phyloP scores from a whole-genome alignment of 2,797 vertebrate species.

The Jordanella pulchra region DNA sequence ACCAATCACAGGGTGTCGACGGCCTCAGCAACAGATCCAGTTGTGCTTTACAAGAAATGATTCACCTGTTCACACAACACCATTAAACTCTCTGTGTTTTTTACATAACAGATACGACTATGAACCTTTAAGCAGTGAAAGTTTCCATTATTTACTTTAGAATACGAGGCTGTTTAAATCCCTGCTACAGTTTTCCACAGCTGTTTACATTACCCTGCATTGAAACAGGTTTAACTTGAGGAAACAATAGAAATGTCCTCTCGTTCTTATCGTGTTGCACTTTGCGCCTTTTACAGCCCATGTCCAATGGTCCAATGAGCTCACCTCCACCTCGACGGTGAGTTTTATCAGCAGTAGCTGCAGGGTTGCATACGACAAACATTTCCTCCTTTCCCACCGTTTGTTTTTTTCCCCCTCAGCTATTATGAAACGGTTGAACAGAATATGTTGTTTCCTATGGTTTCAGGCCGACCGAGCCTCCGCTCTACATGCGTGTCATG shows the following conservation, averaged over 20 bases:
- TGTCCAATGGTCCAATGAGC: conserved; percentile 36
- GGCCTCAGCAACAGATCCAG: background rate
- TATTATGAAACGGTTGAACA: background rate
- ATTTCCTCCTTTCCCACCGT: background rate
- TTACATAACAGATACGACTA: background rate
- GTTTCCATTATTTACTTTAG: background rate
- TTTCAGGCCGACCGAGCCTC: conserved; percentile 47
- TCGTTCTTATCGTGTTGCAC: conserved; percentile 10
- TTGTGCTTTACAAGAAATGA: background rate
- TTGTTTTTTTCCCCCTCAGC: background rate
- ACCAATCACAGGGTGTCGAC: background rate
- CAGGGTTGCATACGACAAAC: background rate
- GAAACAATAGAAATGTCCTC: background rate
- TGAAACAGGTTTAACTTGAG: background rate
- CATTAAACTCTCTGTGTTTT: background rate
- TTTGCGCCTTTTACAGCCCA: conserved; percentile 40
- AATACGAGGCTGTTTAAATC: background rate
- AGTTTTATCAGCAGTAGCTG: conserved; percentile 13
- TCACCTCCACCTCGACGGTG: conserved; percentile 52
- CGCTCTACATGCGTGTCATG: conserved; percentile 74
- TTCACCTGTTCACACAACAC: background rate
- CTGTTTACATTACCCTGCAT: background rate
- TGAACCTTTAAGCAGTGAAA: background rate
- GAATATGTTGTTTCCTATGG: conserved; percentile 8
- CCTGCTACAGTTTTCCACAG: background rate